These are phyloP conservation scores for Hyphantria cunea DNA, from an alignment of 1,140 invertebrate species.

Conservation along the genomic window DNA sequence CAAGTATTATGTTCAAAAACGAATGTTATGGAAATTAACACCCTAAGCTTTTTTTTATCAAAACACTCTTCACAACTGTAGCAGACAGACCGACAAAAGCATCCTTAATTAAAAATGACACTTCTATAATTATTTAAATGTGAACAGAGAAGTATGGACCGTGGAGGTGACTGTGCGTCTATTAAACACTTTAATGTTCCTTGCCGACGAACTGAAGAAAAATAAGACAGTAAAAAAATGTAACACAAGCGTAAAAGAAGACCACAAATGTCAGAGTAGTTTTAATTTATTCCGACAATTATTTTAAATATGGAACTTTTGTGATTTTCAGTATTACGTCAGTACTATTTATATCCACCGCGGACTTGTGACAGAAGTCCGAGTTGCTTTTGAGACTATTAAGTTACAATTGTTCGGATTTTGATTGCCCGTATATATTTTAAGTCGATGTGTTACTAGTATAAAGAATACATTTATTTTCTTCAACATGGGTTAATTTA, in stretches of 20 bases:
- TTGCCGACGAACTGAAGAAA: constrained; percentile 7
- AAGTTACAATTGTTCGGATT: constrained; percentile 2
- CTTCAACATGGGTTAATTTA: too few relatives aligned
- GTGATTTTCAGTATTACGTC: constrained; percentile 49
- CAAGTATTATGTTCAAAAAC: constrained; percentile 6
- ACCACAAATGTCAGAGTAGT: constrained; percentile 54
- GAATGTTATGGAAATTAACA: constrained; percentile 15
- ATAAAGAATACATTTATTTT: not conserved
- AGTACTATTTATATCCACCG: constrained; percentile 50
- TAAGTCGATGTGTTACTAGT: too few relatives aligned
- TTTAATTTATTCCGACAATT: constrained; percentile 60
- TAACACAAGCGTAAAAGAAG: constrained; percentile 38
- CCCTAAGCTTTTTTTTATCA: not conserved
- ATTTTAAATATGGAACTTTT: constrained; percentile 55
- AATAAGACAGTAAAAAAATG: constrained; percentile 41
- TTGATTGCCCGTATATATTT: constrained; percentile 2
- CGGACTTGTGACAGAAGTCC: constrained; percentile 28
- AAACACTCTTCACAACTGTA: constrained; percentile 35
- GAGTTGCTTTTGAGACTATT: not conserved
- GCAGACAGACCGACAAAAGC: constrained; percentile 43
- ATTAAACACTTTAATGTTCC: constrained; percentile 42
- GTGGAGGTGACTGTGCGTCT: constrained; percentile 28
- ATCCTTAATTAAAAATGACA: constrained; percentile 71
- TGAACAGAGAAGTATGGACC: constrained; percentile 38
- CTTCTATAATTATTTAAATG: constrained; percentile 61